phyloP scores from a whole-genome alignment of 2,113 vertebrate species.

The Suricata suricatta region DNA sequence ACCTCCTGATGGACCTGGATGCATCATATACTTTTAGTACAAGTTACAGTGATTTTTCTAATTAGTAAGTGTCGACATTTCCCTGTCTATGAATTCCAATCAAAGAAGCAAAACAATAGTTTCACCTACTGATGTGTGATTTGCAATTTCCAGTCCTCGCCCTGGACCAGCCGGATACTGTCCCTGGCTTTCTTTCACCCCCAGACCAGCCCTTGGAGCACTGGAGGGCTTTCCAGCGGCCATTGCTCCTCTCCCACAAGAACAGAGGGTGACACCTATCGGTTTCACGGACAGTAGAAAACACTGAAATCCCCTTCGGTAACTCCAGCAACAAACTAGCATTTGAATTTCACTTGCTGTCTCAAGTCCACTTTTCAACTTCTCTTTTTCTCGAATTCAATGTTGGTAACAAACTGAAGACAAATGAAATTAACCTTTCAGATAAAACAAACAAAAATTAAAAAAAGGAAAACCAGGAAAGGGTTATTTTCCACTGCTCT shows the following conservation, averaged over 20 bases:
- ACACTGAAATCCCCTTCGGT: neutral
- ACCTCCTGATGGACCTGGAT: neutral
- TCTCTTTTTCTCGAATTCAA: neutral
- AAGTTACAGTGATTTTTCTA: neutral
- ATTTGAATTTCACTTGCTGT: slow-evolving; percentile 12
- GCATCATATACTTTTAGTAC: neutral
- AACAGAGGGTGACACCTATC: neutral
- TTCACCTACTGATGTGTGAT: neutral
- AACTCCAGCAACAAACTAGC: neutral
- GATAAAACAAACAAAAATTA: neutral
- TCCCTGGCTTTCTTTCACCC: neutral
- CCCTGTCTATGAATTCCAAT: neutral
- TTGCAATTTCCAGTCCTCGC: neutral
- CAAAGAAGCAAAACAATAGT: neutral
- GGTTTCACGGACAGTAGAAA: neutral
- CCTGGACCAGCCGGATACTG: neutral
- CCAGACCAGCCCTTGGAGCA: neutral
- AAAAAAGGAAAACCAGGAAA: neutral
- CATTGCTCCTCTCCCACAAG: neutral
- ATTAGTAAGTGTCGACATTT: neutral
- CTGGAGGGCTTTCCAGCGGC: neutral
- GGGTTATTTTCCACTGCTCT: neutral
- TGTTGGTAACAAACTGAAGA: neutral
- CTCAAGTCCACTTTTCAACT: slow-evolving; percentile 27
- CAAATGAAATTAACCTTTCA: slow-evolving; percentile 9